Conservation (phyloP, 2,888 invertebrate species). For the Apamea sordens region DNA sequence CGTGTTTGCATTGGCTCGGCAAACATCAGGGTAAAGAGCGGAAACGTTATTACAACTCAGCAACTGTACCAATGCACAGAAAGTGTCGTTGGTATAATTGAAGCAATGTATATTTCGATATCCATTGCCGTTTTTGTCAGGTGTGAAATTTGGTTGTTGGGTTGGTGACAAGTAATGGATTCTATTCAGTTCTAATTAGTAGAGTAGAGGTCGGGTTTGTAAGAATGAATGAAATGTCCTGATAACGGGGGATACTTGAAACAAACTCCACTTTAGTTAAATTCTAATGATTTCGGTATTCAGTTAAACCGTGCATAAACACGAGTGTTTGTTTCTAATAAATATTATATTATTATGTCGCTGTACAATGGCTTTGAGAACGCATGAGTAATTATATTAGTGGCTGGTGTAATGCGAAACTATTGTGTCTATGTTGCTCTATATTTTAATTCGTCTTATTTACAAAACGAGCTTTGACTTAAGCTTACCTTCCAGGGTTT, state of each 20-base stretch:
- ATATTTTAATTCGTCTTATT: neutral
- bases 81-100: constrained; percentile 3
- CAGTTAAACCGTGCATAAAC: constrained; percentile 74
- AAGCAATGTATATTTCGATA: neutral
- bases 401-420: constrained; percentile 20
- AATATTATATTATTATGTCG: constrained; percentile 49
- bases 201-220: neutral
- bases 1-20: constrained; percentile 84
- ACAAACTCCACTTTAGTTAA: constrained; percentile 76
- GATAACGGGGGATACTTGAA: constrained; percentile 69
- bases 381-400: constrained; percentile 34
- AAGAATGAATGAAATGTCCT: constrained; percentile 24
- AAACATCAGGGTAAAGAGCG: constrained; percentile 86
- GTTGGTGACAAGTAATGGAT: constrained; percentile 54
- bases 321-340: constrained; percentile 61
- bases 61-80: constrained; percentile 63
- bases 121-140: constrained; percentile 59
- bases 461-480: neutral
- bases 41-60: constrained; percentile 86
- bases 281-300: constrained; percentile 78
- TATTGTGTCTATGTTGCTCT: constrained; percentile 21
- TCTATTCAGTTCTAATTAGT: neutral
- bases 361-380: constrained; percentile 39
- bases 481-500: neutral
- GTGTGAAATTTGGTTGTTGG: fast-evolving